Base-by-base conservation (phyloP, 64 coral and sea anemone species). In the Hydrozoanthus tunicans region DNA sequence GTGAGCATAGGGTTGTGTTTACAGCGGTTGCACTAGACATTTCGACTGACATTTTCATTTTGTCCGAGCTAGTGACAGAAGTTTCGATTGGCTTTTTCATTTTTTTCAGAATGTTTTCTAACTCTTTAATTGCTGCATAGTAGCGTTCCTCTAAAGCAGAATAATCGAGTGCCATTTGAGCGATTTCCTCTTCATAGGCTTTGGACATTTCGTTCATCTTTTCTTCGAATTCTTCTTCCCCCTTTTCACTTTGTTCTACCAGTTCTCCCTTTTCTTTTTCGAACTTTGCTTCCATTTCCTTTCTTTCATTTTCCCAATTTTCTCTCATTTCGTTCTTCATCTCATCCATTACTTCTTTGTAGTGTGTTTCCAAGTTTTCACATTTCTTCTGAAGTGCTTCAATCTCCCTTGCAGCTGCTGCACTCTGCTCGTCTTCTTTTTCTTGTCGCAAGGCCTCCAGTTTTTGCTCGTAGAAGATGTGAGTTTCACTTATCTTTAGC, bases 321-420 rank as follows among this genome's bases (percentile, higher is more conserved):
- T 88, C 69, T 51, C 59, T 73, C 84, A 73, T 73, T 73, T 88
- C 68, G 26, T 72, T 88, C 7, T 88, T 88, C 84, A 88, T 88
- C 13, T 32, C 55, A 59, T 88, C 68, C 84, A 88, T 88, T 59
- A n/a, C 17, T 5, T 88, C 84, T 43, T 75, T 88, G 53, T 88
- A 88, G 56, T 88, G 84, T 75, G 8, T 58, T 88, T 88, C 84
- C 55, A 88, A 23, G 27, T 88, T 70, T 15, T 25, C 11, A 75
- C 69, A 88, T 70, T 58, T 88, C 23, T 74, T 59, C 13, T 74
- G 53, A 12, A 75, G 70, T 14, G 56, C 56, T 60, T 88, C 84
- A 7, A 88, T 88, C 58, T 88, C 55, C 4, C 74, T 88, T 11
- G 23, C 23, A 73, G 84, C 84, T 1, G 84, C 84, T 43, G 24